Conservation (phyloP, 2,888 invertebrate species). For the Meganola albula region DNA sequence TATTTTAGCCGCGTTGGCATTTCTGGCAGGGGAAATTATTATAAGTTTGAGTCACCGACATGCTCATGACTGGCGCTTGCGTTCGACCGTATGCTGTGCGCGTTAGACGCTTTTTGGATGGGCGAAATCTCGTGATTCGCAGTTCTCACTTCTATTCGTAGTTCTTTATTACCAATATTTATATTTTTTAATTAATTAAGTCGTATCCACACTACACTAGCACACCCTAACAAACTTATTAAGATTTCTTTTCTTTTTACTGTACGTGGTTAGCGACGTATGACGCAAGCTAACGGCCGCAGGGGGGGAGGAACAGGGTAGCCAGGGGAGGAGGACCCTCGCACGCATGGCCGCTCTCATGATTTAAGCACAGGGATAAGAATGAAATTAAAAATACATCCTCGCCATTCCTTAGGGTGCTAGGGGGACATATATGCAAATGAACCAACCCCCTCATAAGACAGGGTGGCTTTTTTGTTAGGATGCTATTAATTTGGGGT, state of each 20-base stretch:
- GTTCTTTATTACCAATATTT: too few relatives aligned
- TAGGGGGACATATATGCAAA: constrained; percentile 77
- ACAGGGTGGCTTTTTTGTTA: constrained; percentile 75
- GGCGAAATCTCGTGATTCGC: too few relatives aligned
- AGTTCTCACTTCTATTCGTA: too few relatives aligned
- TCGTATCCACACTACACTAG: constrained; percentile 46
- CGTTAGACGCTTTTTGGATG: too few relatives aligned
- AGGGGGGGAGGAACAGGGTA: constrained; percentile 38
- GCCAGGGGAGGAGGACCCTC: constrained; percentile 42
- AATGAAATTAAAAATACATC: constrained; percentile 79
- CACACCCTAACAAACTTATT: constrained; percentile 77
- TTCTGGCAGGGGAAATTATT: too few relatives aligned
- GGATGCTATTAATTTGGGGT: constrained; percentile 78
- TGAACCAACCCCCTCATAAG: constrained; percentile 68
- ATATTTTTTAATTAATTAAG: constrained; percentile 17
- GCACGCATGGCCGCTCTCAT: constrained; percentile 78
- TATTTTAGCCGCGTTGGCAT: too few relatives aligned
- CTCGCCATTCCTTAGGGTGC: constrained; percentile 71
- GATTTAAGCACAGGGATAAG: constrained; percentile 78
- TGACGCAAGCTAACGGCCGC: constrained; percentile 72
- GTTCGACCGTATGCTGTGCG: too few relatives aligned
- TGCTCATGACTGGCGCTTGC: too few relatives aligned
- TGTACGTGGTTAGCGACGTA: constrained; percentile 78
- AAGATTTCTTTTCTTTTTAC: constrained; percentile 78
- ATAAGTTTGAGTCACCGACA: too few relatives aligned